Evolutionary conservation across 1,140 invertebrate genomes (phyloP), one percentile per base, ranked within the genome.

Genomic region (Drosophila bifasciata): DNA sequence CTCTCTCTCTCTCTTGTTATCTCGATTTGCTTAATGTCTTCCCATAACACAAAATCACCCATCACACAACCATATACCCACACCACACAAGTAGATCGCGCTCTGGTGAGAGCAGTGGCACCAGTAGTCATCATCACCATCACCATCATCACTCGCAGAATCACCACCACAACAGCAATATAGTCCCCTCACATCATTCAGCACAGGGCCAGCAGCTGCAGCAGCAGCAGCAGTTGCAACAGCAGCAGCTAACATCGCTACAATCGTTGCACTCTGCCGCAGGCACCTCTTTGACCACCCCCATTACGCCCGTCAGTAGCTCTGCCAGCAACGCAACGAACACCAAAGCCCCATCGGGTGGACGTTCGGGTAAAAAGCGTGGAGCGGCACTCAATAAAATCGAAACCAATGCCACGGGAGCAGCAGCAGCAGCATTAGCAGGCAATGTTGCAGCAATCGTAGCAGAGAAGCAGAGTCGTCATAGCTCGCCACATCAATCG

Each of bases 21-120:
- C 23, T 36, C 32, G 32, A 13, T 36, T 73, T 85, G 80, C 80
- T 85, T 78, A 74, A 79, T 79, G 48, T 80, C 72, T 80, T 75
- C 60, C 77, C 51, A 61, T 50, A 45, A 11, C n/a, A 25, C 49
- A 74, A 48, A 25, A 9, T 41, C 40, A 48, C 48, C 23, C 19
- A 3, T 3, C 1, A 21, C 19, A 28, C n/a, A 46, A 41, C 32
- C 21, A 25, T 19, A 44, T 15, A n/a, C n/a, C 51, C 49, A 53
- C 25, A 45, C 44, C 51, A 51, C 49, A 56, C 25, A 61, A 51
- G 40, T 89, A 91, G 90, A 88, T 91, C 90, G 45, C 90, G 90
- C 41, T 91, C 90, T 57, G 90, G 90, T 62, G 90, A 91, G 55
- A 91, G 59, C 76, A 60, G 84, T 64, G 90, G 88, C 50, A 88